Base-by-base conservation (phyloP, 2,888 invertebrate genomes). In the Mimachlamys varia region DNA sequence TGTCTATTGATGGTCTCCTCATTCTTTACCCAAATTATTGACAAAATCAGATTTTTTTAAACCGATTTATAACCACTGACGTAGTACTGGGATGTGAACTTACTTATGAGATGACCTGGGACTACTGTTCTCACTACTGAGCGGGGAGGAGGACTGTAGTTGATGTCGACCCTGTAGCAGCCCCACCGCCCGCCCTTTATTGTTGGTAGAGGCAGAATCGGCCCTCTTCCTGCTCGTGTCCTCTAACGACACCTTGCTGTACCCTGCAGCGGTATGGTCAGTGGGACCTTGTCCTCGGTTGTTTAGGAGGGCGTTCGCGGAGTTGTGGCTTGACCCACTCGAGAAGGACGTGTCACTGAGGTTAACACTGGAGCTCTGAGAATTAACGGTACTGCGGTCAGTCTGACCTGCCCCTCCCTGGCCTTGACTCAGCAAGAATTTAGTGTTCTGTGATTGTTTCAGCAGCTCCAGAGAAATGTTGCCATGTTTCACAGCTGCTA, bases 401-500 rank as follows among this genome's bases (percentile, higher is more conserved):
- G 92, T 89, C 90, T 93, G 76, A 76, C 76, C 13, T 12, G 33
- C 76, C 33, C 27, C 76, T 76, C 13, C 94, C 55, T 92, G 90
- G 19, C 95, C 94, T 62, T 95, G 95, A 76, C 95, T 94, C 17
- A 96, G 92, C 53, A 96, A 93, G 90, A 94, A 96, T 92, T 96
- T 96, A 22, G 96, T 95, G 90, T 96, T 96, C 92, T 96, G 96
- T 22, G 94, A 93, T 92, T 95, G 95, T 91, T 96, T 96, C 62
- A 95, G 93, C n/a, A 96, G 92, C 92, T 96, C 96, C 89, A 95
- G 93, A 12, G 95, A 94, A 88, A 95, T 95, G 93, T 95, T 95
- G 88, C 95, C 95, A 88, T 95, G 95, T 87, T 95, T 94, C 50
- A 95, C 93, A 22, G 94, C 91, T 17, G 94, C 88, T 89, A 93